Conservation (phyloP, 2,888 invertebrate genomes). For the Pecten maximus region DNA sequence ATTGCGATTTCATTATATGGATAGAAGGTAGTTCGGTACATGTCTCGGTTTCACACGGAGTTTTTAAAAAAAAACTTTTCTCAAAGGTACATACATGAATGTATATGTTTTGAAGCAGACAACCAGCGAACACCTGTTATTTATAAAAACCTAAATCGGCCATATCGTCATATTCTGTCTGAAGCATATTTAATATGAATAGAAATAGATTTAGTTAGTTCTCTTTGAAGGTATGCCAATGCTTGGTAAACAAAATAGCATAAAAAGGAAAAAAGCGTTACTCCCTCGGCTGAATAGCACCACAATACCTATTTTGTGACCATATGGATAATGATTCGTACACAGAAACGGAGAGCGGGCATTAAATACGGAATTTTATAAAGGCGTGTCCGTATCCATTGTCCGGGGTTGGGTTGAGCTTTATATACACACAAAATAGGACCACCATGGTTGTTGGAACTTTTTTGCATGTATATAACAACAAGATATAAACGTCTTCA, state of each 20-base stretch:
- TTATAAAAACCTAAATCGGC: not conserved
- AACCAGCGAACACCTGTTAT: not conserved
- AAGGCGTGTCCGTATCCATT: slow-evolving; percentile 23
- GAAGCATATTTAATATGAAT: slow-evolving; percentile 25
- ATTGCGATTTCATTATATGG: not conserved
- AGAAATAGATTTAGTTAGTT: slow-evolving; percentile 3
- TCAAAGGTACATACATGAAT: not conserved
- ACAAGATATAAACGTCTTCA: too few relatives aligned
- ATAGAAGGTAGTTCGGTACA: not conserved
- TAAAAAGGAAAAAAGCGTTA: not conserved
- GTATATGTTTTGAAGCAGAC: not conserved
- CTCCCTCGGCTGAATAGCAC: not conserved
- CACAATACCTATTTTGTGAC: slow-evolving; percentile 16
- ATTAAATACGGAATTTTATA: slow-evolving; percentile 2
- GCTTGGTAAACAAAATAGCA: not conserved
- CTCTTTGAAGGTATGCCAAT: not conserved
- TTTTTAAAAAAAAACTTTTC: not conserved
- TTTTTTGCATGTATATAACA: not conserved
- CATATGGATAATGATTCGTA: not conserved
- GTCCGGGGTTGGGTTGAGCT: slow-evolving; percentile 20
- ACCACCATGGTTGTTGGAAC: not conserved
- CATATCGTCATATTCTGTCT: slow-evolving; percentile 2
- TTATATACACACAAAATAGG: not conserved
- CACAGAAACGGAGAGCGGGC: not conserved
- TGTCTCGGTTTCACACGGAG: not conserved